phyloP scores from a whole-genome alignment of 2,797 vertebrate species.

The Macropus fuliginosus region DNA sequence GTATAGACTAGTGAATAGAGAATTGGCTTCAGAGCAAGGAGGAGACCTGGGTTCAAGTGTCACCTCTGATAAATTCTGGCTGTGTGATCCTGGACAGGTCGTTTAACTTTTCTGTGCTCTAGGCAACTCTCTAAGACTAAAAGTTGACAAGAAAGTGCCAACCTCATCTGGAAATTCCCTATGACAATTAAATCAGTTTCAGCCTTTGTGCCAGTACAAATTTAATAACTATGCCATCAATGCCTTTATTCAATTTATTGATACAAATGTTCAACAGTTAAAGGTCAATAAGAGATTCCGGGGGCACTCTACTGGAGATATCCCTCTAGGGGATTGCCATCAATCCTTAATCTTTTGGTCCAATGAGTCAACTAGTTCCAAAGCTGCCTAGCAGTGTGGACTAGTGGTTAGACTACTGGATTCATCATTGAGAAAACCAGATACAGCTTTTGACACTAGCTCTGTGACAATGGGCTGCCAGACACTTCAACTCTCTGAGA shows the following conservation, averaged over 20 bases:
- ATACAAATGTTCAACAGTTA: background rate
- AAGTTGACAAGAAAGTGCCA: background rate
- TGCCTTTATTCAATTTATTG: background rate
- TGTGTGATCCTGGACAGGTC: background rate
- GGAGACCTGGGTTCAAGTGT: background rate
- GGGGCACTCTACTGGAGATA: background rate
- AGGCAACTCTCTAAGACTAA: background rate
- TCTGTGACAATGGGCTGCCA: background rate
- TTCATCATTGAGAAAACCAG: too few relatives aligned
- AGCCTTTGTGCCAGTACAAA: background rate
- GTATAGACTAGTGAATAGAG: background rate
- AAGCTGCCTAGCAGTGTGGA: background rate
- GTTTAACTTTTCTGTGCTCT: background rate
- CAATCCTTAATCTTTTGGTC: background rate
- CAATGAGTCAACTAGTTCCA: background rate
- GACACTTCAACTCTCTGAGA: background rate
- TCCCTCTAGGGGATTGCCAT: background rate
- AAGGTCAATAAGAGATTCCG: background rate
- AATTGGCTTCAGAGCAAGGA: background rate
- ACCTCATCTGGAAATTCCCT: background rate
- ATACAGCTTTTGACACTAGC: background rate
- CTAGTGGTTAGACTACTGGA: background rate
- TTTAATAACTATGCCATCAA: background rate
- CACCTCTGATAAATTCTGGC: background rate
- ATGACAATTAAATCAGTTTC: background rate